Conservation (phyloP, 1,140 invertebrate species). For the Diachasmimorpha longicaudata region DNA sequence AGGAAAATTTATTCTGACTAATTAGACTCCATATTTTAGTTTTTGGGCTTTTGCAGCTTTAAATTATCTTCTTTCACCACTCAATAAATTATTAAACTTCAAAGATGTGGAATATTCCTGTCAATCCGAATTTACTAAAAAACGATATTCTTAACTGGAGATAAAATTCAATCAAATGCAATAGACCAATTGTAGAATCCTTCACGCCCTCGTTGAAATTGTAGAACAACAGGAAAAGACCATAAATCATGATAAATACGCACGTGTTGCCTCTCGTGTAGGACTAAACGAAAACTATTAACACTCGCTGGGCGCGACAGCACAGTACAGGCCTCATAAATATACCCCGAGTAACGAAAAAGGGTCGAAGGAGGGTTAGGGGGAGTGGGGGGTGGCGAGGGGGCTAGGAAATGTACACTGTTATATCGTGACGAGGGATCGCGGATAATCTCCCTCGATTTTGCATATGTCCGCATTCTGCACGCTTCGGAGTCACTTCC, state of each 20-base stretch:
- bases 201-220: neutral
- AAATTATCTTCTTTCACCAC: too few species aligned
- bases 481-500: constrained; percentile 12
- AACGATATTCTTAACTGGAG: too few species aligned
- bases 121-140: too few species aligned
- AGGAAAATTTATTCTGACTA: too few species aligned
- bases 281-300: constrained; percentile 32
- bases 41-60: too few species aligned
- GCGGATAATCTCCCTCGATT: constrained; percentile 18
- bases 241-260: constrained; percentile 33
- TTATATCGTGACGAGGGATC: constrained; percentile 11
- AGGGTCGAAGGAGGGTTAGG: neutral
- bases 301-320: constrained; percentile 16
- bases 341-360: neutral
- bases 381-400: too few species aligned
- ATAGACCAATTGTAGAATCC: neutral
- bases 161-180: neutral
- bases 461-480: constrained; percentile 28
- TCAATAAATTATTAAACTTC: too few species aligned
- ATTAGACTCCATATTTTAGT: too few species aligned
- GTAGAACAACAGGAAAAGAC: constrained; percentile 3
- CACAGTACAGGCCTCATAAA: constrained; percentile 10
- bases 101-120: too few species aligned
- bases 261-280: constrained; percentile 31
- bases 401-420: neutral